Conservation (phyloP, 1,140 invertebrate species). For the Aplysia californica region DNA sequence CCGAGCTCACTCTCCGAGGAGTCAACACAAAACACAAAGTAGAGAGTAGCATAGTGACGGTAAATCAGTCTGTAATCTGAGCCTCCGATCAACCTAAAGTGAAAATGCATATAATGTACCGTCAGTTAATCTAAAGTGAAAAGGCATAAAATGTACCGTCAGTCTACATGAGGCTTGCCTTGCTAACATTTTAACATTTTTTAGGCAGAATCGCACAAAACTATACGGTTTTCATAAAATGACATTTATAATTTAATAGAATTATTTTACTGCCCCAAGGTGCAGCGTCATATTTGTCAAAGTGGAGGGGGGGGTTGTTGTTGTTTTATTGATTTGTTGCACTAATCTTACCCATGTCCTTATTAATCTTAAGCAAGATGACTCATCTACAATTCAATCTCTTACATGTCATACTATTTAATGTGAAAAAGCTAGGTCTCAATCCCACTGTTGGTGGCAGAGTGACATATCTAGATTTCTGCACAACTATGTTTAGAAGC, state of each 20-base stretch:
- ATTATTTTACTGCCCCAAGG: not conserved
- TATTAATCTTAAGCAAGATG: too few relatives aligned
- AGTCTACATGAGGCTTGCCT: not conserved
- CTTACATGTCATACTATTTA: too few relatives aligned
- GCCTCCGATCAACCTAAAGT: constrained; percentile 84
- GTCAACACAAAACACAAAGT: constrained; percentile 99
- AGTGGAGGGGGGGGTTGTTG: too few relatives aligned
- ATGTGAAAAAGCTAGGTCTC: too few relatives aligned
- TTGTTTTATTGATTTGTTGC: too few relatives aligned
- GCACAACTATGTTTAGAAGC: too few relatives aligned
- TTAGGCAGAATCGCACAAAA: not conserved
- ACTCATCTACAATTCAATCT: too few relatives aligned
- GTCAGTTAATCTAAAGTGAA: not conserved
- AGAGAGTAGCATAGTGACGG: constrained; percentile 98
- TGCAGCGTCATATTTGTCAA: too few relatives aligned
- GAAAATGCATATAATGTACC: not conserved
- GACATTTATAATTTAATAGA: not conserved
- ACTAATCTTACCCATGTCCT: too few relatives aligned
- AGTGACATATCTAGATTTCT: too few relatives aligned
- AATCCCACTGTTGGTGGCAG: too few relatives aligned
- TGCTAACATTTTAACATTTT: not conserved
- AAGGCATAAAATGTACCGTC: not conserved
- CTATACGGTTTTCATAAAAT: not conserved
- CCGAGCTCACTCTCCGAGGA: constrained; percentile 99
- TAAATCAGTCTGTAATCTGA: constrained; percentile 99